phyloP scores from a whole-genome alignment of 1,140 invertebrate species.

The Scylla paramamosain region DNA sequence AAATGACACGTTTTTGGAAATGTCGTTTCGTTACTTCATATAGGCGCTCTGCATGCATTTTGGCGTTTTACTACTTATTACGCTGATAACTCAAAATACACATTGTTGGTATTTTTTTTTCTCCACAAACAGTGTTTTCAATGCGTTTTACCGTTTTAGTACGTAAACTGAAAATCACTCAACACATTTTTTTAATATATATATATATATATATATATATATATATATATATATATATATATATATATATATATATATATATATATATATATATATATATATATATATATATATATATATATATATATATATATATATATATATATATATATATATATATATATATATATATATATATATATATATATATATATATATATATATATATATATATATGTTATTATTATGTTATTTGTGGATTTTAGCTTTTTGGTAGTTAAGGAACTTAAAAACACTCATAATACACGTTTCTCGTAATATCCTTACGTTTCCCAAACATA shows the following conservation, averaged over 20 bases:
- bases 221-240: slow-evolving; percentile 2
- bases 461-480: no score
- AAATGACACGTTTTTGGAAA: no score
- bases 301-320: neutral
- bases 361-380: neutral
- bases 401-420: no score
- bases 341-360: neutral
- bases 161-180: neutral
- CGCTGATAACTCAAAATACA: no score
- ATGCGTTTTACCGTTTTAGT: no score
- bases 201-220: neutral
- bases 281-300: neutral
- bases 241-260: neutral
- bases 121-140: no score
- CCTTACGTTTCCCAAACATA: no score
- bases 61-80: neutral
- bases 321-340: no score
- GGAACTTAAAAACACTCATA: no score
- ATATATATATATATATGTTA: neutral
- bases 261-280: neutral
- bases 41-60: neutral
- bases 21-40: neutral
- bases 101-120: no score
- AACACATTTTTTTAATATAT: no score
- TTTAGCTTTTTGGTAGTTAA: no score